Evolutionary conservation across 1,140 invertebrate species (phyloP).

Genomic region (Euwallacea similis): DNA sequence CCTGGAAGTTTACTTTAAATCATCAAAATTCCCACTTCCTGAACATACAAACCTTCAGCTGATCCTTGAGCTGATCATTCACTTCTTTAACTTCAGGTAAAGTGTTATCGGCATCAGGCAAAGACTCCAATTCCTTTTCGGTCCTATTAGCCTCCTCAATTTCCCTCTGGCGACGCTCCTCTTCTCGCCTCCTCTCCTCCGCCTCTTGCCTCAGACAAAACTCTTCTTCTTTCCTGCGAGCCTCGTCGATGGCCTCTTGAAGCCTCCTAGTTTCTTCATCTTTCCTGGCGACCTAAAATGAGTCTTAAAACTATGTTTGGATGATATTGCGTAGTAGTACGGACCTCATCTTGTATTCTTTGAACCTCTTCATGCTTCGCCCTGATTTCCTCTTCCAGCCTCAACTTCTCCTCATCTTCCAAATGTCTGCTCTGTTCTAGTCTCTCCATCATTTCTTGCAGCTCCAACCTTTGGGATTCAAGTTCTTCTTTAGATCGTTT

Average conservation of each 20-base stretch:
- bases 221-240: slow-evolving; percentile 37
- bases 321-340: too few relatives aligned
- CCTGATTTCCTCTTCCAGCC: slow-evolving; percentile 87
- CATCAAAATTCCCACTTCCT: neutral
- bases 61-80: slow-evolving; percentile 47
- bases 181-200: slow-evolving; percentile 40
- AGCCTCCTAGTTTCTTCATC: slow-evolving; percentile 86
- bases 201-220: slow-evolving; percentile 36
- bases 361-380: slow-evolving; percentile 86
- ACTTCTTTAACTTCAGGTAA: slow-evolving; percentile 48
- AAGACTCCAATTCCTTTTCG: slow-evolving; percentile 43
- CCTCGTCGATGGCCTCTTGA: slow-evolving; percentile 69
- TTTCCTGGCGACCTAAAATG: slow-evolving; percentile 79
- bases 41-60: slow-evolving; percentile 43
- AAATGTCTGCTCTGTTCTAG: slow-evolving; percentile 84
- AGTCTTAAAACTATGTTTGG: slow-evolving; percentile 64
- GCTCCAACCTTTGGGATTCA: slow-evolving; percentile 82
- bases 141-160: slow-evolving; percentile 30
- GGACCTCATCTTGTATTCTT: slow-evolving; percentile 82
- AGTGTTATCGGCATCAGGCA: slow-evolving; percentile 47
- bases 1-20: slow-evolving; percentile 26
- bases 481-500: slow-evolving; percentile 94
- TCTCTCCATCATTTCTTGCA: slow-evolving; percentile 87
- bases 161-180: slow-evolving; percentile 38
- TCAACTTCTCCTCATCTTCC: slow-evolving; percentile 85